Base-by-base conservation (phyloP, 1,140 invertebrate species). In the Laodelphax striatellus region DNA sequence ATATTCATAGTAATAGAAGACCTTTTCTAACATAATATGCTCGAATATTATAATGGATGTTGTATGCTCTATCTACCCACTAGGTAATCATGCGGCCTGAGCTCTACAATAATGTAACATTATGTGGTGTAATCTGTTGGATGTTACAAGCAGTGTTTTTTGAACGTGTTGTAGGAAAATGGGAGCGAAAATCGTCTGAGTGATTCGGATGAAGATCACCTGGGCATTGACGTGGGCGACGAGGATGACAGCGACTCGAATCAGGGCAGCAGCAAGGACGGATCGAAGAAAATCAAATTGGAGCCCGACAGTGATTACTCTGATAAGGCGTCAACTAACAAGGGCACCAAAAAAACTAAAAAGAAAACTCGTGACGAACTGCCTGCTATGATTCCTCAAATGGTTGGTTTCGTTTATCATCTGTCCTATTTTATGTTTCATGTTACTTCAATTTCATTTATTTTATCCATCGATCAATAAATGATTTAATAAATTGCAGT, bases 331-430 rank as follows among this genome's bases (percentile, higher is more conserved):
- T 9, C 41, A n/a, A 52, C 38, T 1, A 52, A 59, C 2, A 60
- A 63, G 52, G 28, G 24, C 14, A 17, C 42, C 41, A 22, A 24
- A 50, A 55, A 43, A 17, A 44, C 24, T 10, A 61, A 58, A 43
- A 59, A 56, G 31, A 55, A 56, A 52, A 38, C 50, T 42, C 38
- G 43, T 10, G 17, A 17, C 16, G 58, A 60, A 54, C 9, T 60
- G 5, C 24, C 58, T n/a, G 24, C 44, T n/a, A 58, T 64, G 6
- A 64, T 64, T 54, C 63, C 63, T 52, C 63, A 64, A 55, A 64
- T 64, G 63, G 63, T 64, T 22, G 10, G 54, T 55, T 6, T 28
- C 3, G 4, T 54, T 54, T 54, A 54, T 19, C 10, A 13, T n/a
- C n/a, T n/a, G n/a, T 22, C 5, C 24, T 13, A 24, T 54, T 54